Evolutionary conservation across 2,113 vertebrate species (phyloP), one percentile per base, ranked within the genome.

Genomic region (Orthochromis indermauri): DNA sequence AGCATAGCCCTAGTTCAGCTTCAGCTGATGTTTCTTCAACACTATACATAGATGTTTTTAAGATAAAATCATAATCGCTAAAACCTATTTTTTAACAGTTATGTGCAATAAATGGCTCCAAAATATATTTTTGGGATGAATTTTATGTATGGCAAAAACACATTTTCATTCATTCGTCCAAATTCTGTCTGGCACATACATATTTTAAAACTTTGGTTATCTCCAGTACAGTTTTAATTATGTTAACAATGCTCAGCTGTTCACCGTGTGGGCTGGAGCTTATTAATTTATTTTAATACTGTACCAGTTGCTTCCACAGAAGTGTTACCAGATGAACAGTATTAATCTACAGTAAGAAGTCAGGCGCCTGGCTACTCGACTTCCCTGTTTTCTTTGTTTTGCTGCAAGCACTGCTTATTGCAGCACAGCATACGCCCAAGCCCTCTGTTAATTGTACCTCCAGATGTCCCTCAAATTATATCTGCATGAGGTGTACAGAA

Each of bases 381-480:
- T 91, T 78, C 80, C 12, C 84, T 4, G 13, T 78, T 87, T 53
- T 82, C 79, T 54, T 85, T 80, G 49, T 88, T 88, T 87, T 66
- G 86, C 90, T 89, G 82, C 86, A 26, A 90, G 88, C 84, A 5
- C 10, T 31, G 45, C 79, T 71, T 86, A 83, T 88, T 85, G 83
- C 83, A 86, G 84, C 90, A 63, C 28, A 7, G 21, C 81, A 57
- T 45, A 85, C 61, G 83, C 53, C 21, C 1, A 4, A 88, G 73
- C 86, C 54, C 45, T 28, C 33, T 76, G 84, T 80, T 94, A 90
- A 86, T 93, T 81, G 68, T 88, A 82, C 90, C 83, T 78, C 85
- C 87, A 91, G 90, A 91, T 86, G 86, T 92, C 80, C 82, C 89
- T 91, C 81, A 85, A 87, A 93, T 85, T 63, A 85, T 49, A 82